Evolutionary conservation across 2,797 vertebrate genomes (phyloP), one percentile per base, ranked within the genome.

Genomic region (Lepilemur ruficaudatus): DNA sequence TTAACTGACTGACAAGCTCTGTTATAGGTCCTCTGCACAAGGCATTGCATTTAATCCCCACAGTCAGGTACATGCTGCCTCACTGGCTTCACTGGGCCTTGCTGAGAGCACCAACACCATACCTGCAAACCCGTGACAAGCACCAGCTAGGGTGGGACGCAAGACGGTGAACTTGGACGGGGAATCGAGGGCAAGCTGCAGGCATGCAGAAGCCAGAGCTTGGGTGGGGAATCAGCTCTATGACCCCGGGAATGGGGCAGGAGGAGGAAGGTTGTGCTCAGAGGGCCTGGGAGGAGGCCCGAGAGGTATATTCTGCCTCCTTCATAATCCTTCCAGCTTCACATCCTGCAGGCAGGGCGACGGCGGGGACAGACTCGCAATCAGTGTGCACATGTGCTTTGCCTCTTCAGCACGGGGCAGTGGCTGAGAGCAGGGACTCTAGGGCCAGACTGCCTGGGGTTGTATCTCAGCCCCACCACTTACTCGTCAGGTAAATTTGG

Each of bases 181-280:
- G 12, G 43, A 4, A 22, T 2, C 22, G 23, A 63, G 30, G 79
- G 43, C 0, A 3, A 35, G 18, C 70, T 50, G 2, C 9, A 50
- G 35, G 35, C 12, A 22, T 4, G 18, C 11, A n/a, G 12, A 4
- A 22, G 14, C 43, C 4, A 7, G 32, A 46, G 7, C 18, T 52
- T 79, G 35, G 48, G 43, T 20, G 38, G 30, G 28, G 8, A 14
- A 35, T 22, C 18, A 61, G 82, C 41, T 41, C 35, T 57, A 28
- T 15, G 67, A 25, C 4, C 18, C 41, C 5, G 7, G 46, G 55
- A 15, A 4, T 6, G 78, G 22, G 52, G 30, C 30, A 15, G 43
- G 28, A 52, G n/a, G 25, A 75, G 17, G 18, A 57, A 28, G 0
- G 35, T 7, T 61, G 22, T 46, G 38, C 17, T 65, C 38, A 32